phyloP scores from a whole-genome alignment of 2,888 invertebrate species.

The Automeris io region DNA sequence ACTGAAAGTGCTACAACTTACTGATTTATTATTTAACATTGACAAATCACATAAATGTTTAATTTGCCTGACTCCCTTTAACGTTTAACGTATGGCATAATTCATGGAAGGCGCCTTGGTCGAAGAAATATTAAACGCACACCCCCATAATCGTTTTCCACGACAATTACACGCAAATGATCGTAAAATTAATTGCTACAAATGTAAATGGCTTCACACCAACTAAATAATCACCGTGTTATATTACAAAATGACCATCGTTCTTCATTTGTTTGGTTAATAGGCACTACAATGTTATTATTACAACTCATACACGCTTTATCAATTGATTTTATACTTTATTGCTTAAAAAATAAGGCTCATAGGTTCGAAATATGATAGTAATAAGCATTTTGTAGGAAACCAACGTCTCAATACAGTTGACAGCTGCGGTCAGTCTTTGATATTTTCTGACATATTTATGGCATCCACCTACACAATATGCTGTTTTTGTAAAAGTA shows the following conservation, averaged over 20 bases:
- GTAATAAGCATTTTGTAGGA: conserved; percentile 19
- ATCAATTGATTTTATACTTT: conserved; percentile 14
- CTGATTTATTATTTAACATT: too few species aligned
- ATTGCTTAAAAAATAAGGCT: conserved; percentile 3
- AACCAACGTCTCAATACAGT: conserved; percentile 53
- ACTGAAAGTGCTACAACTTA: too few species aligned
- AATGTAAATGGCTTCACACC: conserved; percentile 52
- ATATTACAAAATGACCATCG: conserved; percentile 49
- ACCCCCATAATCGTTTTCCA: conserved; percentile 61
- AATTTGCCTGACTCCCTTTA: too few species aligned
- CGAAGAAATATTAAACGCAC: conserved; percentile 16
- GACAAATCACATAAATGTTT: too few species aligned
- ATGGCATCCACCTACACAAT: conserved; percentile 45
- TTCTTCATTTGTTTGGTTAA: conserved; percentile 10
- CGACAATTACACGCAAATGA: conserved; percentile 60
- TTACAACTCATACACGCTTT: background rate
- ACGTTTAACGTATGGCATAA: too few species aligned
- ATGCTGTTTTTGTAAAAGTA: background rate
- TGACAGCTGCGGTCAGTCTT: conserved; percentile 68
- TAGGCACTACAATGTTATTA: background rate
- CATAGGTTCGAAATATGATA: background rate
- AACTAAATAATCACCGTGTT: conserved; percentile 37
- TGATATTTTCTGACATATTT: conserved; percentile 35
- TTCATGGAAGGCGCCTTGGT: too few species aligned
- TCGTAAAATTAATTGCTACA: conserved; percentile 68